Base-by-base conservation (phyloP, 2,888 invertebrate species). In the Leuctra nigra region DNA sequence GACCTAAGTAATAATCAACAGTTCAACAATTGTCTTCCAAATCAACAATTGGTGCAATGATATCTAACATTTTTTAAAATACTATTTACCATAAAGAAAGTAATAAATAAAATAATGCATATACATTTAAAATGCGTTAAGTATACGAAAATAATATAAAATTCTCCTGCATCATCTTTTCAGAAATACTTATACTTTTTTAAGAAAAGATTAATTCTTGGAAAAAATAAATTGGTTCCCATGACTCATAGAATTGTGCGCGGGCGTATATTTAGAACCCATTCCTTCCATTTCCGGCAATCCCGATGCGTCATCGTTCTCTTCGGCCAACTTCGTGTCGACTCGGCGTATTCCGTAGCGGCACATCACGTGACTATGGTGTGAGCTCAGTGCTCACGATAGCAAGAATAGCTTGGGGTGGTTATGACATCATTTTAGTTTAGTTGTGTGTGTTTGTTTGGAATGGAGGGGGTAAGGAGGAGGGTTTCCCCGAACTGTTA, bases 311-410 rank as follows among this genome's bases (percentile, higher is more conserved):
- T 55, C 55, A 58, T 33, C 46, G 4, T 50, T 20, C 6, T 35
- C 1, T 50, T 59, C 56, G 59, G 59, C 18, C 53, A 44, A 22
- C 41, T 47, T 53, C 59, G 59, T 6, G 18, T 22, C 9, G 46
- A 47, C 48, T 54, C 57, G 57, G 47, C 23, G 48, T n/a, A 33
- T 18, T 50, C 22, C 50, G 50, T 22, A 53, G 53, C 58, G 58
- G 55, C 55, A 55, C 18, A 54, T n/a, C 59, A 55, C 59, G 57
- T 59, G 56, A 59, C 46, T 46, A 18, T 36, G 11, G 36, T 23
- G 54, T 59, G 58, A 60, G 56, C 53, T 60, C 60, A 60, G 58
- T 58, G 56, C 53, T 60, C 60, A 60, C n/a, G 29, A 35, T n/a
- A 20, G 54, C 56, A 59, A 56, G 39, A 53, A 53, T 53, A 56